Evolutionary conservation across 2,797 vertebrate genomes (phyloP), one percentile per base, ranked within the genome.

Genomic region (Aphelocoma californica): DNA sequence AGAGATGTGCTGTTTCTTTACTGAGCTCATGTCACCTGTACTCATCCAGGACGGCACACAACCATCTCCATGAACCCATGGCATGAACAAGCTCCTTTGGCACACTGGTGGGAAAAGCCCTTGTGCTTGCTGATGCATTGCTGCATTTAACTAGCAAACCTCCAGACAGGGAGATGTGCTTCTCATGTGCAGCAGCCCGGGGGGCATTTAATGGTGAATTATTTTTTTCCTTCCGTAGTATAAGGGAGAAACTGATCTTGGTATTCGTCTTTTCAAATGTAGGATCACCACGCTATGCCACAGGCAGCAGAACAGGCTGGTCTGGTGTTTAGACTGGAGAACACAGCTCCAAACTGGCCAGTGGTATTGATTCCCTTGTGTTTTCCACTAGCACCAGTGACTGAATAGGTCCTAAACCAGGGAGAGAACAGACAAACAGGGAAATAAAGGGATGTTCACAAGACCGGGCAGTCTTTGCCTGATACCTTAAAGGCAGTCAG

Each of bases 181-280:
- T 42, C 32, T 54, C 4, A 0, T 9, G 5, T 38, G 42, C 53
- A 71, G 38, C 69, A 84, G 51, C 48, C 31, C 34, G 5, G 6
- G 3, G 20, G 9, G 26, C 18, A 11, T 77, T 73, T 65, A 18
- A 45, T 26, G 32, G 20, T 7, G 38, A 36, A 45, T 54, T 32
- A 1, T 24, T 48, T 44, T 44, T 26, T 8, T 14, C 1, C 3
- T 8, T 3, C 5, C 0, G 0, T 28, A 18, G 21, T 42, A 44
- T 28, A 61, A 65, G 5, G 10, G 25, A 28, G 5, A 40, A 77
- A 69, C 1, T 2, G 29, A 38, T 19, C 14, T 78, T 23, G 7
- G 15, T 40, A 38, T 40, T 48, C 31, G 21, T 13, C 51, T 72
- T 8, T 50, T 86, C 32, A 42, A 53, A 36, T 3, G 29, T 9